Base-by-base conservation (phyloP, 2,113 vertebrate species). In the Muntiacus muntjak region DNA sequence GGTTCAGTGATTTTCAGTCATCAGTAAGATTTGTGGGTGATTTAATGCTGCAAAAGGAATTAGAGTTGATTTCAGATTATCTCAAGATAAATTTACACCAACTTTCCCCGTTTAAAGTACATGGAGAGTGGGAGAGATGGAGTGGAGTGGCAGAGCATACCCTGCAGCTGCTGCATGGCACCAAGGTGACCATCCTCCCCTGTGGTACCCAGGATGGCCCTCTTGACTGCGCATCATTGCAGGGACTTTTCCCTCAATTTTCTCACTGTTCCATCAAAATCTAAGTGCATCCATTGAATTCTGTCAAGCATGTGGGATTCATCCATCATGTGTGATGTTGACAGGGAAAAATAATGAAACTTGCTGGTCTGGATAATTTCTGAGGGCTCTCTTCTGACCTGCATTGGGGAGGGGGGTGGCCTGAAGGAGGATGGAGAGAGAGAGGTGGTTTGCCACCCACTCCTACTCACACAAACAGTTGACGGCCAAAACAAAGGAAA, bases 101-200 rank as follows among this genome's bases (percentile, higher is more conserved):
- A 52, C 14, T 40, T 40, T 33, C 30, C 43, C 54, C 23, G 3
- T 43, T 91, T 45, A 7, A 30, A 30, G 10, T 25, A 19, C n/a
- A 3, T 14, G 7, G 0, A 15, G 36, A 58, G 15, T 26, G 30
- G 50, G 19, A 81, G 47, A 50, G 78, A 6, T 8, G 3, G 43
- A n/a, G 19, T 17, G 45, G 40, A 4, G 8, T 4, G 36, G 52
- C 6, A 1, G 25, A 13, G 4, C 8, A 14, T 21, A 14, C 43
- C 28, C 14, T 26, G 1, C 1, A 5, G 52, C 16, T 19, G 40
- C 8, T 11, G 0, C 47, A 43, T 30, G 0, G 0, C 6, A 15
- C n/a, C 6, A 0, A 43, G 45, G 13, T 19, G 1, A 13, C 40
- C 11, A 3, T n/a, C 16, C 50, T 50, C 9, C 13, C 40, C 33